Evolutionary conservation across 2,888 invertebrate species (phyloP).

Genomic region (Metacarcinus magister): DNA sequence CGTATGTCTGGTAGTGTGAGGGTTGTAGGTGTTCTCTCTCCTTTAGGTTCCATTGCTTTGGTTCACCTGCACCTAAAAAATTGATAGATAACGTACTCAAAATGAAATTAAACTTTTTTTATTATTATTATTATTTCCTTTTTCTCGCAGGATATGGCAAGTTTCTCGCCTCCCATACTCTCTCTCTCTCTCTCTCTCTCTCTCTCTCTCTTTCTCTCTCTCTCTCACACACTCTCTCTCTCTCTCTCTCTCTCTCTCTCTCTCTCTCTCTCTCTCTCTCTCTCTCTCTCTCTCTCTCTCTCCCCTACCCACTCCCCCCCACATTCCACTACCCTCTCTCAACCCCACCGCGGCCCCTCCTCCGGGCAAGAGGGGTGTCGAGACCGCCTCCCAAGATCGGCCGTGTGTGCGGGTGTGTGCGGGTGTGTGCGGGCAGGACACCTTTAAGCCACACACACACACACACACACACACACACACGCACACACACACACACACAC

Average conservation of each 20-base stretch:
- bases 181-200: neutral
- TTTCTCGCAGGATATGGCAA: neutral
- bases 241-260: conserved; percentile 43
- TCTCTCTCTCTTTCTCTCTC: conserved; percentile 35
- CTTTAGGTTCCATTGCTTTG: neutral
- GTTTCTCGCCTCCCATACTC: neutral
- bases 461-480: conserved; percentile 31
- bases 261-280: neutral
- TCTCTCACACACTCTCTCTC: neutral
- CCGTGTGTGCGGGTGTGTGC: conserved; percentile 43
- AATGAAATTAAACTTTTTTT: neutral
- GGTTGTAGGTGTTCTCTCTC: neutral
- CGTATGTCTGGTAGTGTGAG: neutral
- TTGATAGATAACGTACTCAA: neutral
- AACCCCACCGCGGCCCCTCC: conserved; percentile 68
- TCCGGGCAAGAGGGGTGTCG: conserved; percentile 68
- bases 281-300: conserved; percentile 60
- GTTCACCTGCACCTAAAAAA: neutral
- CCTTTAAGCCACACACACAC: conserved; percentile 53
- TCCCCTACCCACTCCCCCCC: conserved; percentile 54
- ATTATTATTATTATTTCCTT: too few relatives aligned
- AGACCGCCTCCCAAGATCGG: conserved; percentile 42
- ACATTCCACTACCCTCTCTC: conserved; percentile 80
- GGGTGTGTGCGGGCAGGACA: conserved; percentile 9
- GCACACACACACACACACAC: too few relatives aligned